Evolutionary conservation across 2,797 vertebrate species (phyloP).

Genomic region (Uromys caudimaculatus): DNA sequence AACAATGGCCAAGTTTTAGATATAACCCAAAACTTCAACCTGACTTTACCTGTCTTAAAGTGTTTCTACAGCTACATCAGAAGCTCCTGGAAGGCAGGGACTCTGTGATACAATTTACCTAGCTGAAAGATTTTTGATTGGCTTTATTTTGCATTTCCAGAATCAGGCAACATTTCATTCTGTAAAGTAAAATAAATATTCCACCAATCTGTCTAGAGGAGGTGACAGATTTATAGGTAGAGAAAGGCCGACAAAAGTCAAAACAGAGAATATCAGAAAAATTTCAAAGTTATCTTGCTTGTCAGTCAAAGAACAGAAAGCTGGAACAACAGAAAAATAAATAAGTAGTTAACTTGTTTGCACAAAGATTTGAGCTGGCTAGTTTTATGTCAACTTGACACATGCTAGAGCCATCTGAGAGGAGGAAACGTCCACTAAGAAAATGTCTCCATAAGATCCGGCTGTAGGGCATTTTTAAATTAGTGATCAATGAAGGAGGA

Average conservation of each 20-base stretch:
- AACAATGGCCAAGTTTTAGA: slow-evolving; percentile 11
- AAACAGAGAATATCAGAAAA: neutral
- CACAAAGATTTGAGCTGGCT: neutral
- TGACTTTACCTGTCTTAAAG: neutral
- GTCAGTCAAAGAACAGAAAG: neutral
- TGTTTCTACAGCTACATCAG: neutral
- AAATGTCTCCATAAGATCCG: neutral
- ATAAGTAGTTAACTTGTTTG: neutral
- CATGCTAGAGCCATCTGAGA: neutral
- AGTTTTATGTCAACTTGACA: neutral
- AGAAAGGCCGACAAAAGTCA: neutral
- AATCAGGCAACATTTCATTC: slow-evolving; percentile 1
- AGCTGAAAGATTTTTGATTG: neutral
- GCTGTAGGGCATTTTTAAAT: neutral
- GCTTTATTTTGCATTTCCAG: neutral
- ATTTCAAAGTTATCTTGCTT: neutral
- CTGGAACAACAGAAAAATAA: neutral
- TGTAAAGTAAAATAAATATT: neutral
- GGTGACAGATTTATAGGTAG: neutral
- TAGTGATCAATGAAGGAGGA: neutral
- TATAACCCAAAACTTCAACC: neutral
- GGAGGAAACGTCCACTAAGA: neutral
- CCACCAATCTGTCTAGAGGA: neutral
- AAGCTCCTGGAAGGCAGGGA: slow-evolving; percentile 7
- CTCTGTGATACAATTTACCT: neutral